Evolutionary conservation across 1,140 invertebrate genomes (phyloP), one percentile per base, ranked within the genome.

Genomic region (Helicoverpa armigera): DNA sequence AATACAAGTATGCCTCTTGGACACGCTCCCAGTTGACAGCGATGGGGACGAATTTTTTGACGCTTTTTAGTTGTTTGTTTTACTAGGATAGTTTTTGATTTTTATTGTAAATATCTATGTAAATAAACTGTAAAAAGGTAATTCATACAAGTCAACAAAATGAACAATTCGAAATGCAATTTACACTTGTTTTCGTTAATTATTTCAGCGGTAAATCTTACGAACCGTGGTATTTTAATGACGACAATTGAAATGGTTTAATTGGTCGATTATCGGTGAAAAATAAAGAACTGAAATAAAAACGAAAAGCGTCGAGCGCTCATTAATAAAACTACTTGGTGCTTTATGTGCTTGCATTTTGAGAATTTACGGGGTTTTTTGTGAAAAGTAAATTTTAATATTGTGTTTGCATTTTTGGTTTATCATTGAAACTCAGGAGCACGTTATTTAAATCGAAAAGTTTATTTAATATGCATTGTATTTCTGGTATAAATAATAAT

Each of bases 161-260:
- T 65, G 7, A 65, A 43, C 43, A 48, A 65, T 65, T 13, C 1
- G 14, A 5, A 16, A 14, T 14, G 31, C 43, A 16, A 16, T 35
- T 63, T 5, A 43, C 29, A 48, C 35, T 14, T 14, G 43, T n/a
- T 65, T 16, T 48, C 16, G 18, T 58, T 58, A 18, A 18, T n/a
- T 48, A 48, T 48, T 16, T 5, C 35, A 16, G 31, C 31, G 35
- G n/a, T 11, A 16, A 48, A 48, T 48, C 48, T 16, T 67, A 10
- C 13, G 63, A 67, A 67, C 35, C 63, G 63, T 50, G 43, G 16
- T 48, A 67, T 67, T 67, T 67, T 67, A 67, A 67, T 67, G 63
- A 67, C 14, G 63, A 18, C 10, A 67, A 67, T 67, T 16, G 48
- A 43, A 43, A 43, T 43, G 35, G 35, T 67, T 48, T 67, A 35